Evolutionary conservation across 2,888 invertebrate genomes (phyloP).

Genomic region (Lepas anatifera): DNA sequence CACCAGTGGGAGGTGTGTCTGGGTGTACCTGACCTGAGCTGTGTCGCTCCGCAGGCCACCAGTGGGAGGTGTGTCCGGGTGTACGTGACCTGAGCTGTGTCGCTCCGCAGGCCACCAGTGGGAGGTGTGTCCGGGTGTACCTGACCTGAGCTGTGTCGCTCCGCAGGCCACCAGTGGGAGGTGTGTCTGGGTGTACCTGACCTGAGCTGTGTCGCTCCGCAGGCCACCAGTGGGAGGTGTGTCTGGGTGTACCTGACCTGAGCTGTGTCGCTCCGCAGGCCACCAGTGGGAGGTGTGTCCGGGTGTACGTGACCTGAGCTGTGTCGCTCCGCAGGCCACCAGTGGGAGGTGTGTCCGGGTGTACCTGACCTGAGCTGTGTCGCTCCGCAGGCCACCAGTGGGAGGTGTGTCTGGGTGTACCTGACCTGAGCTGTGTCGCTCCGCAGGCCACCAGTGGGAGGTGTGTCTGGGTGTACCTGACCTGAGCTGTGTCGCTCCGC

Average conservation of each 20-base stretch:
- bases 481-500: too few species aligned
- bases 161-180: slow-evolving; percentile 38
- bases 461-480: too few species aligned
- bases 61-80: slow-evolving; percentile 65
- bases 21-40: too few species aligned
- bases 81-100: slow-evolving; percentile 45
- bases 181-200: slow-evolving; percentile 77
- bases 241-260: too few species aligned
- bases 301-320: slow-evolving; percentile 59
- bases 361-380: too few species aligned
- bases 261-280: slow-evolving; percentile 1
- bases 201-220: background rate
- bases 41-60: slow-evolving; percentile 17
- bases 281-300: slow-evolving; percentile 56
- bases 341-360: too few species aligned
- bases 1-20: too few species aligned
- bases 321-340: background rate
- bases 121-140: too few species aligned
- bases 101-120: background rate
- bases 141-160: too few species aligned
- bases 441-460: slow-evolving; percentile 31
- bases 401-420: slow-evolving; percentile 75
- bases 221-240: background rate
- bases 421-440: slow-evolving; percentile 58
- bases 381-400: slow-evolving; percentile 26